phyloP scores from a whole-genome alignment of 1,140 invertebrate species.

The Drosophila parvula region DNA sequence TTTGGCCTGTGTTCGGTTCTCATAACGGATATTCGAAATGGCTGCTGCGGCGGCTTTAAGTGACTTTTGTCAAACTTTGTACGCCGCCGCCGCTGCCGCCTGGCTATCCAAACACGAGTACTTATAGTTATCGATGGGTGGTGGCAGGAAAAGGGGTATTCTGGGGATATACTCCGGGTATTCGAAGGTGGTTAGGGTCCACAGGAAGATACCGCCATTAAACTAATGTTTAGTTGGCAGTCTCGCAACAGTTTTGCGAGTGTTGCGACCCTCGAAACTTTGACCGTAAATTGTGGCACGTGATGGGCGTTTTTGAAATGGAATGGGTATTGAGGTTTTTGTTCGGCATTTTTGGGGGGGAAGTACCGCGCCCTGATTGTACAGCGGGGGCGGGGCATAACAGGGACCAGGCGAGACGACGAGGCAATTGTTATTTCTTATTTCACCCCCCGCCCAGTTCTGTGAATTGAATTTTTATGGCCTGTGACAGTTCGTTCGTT shows the following conservation, averaged over 20 bases:
- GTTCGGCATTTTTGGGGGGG: slow-evolving; percentile 22
- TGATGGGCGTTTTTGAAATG: slow-evolving; percentile 60
- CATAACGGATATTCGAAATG: slow-evolving; percentile 79
- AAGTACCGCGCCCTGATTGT: slow-evolving; percentile 21
- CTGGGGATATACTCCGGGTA: not conserved
- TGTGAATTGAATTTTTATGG: slow-evolving; percentile 77
- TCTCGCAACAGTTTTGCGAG: slow-evolving; percentile 77
- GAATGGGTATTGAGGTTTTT: slow-evolving; percentile 4
- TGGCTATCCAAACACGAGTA: slow-evolving; percentile 61
- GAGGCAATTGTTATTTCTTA: slow-evolving; percentile 67
- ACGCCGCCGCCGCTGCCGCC: slow-evolving; percentile 36
- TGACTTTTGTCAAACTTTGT: slow-evolving; percentile 79
- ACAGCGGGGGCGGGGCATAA: slow-evolving; percentile 44
- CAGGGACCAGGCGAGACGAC: slow-evolving; percentile 24
- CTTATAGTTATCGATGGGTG: slow-evolving; percentile 72
- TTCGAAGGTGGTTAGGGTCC: not conserved
- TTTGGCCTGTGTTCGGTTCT: slow-evolving; percentile 49
- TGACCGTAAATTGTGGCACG: slow-evolving; percentile 80
- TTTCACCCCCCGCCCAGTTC: slow-evolving; percentile 12
- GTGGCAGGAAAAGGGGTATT: not conserved
- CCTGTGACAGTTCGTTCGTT: slow-evolving; percentile 70
- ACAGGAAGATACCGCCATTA: slow-evolving; percentile 58
- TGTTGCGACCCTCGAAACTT: slow-evolving; percentile 75
- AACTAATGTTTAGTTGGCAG: slow-evolving; percentile 81
- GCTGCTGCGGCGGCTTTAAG: slow-evolving; percentile 71